Evolutionary conservation across 1,140 invertebrate species (phyloP), one percentile per base, ranked within the genome.

Genomic region (Ridgeia piscesae): DNA sequence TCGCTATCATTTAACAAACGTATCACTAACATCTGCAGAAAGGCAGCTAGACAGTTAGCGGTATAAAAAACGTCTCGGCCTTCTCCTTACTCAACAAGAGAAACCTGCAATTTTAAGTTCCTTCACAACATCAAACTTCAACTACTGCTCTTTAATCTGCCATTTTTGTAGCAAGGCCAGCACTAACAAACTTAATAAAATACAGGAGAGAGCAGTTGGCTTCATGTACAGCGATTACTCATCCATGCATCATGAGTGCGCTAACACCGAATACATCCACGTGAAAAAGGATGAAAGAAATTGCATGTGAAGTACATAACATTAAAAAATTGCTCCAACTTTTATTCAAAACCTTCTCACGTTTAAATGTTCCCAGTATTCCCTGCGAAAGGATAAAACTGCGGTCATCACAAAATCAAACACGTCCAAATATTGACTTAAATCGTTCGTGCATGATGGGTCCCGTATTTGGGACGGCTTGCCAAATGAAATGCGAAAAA

Each of bases 111-210:
- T 92, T n/a, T 92, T 89, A 11, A 8, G 42, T 8, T 91, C 34
- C 89, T 92, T 92, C 35, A 92, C 91, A 35, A n/a, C 35, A 89
- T 92, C 92, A 89, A 50, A 92, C 14, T 92, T 92, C 42, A 89
- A 89, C 88, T 92, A 89, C 88, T 92, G 92, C 48, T 31, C 92
- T 89, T 89, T 92, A 35, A 48, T 89, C 4, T 92, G 92, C 88
- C 77, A 92, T 89, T 92, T 92, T 92, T 92, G 92, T 92, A 88
- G 92, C 58, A 6, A n/a, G 21, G 58, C 88, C 31, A 89, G 89
- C 33, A 89, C 77, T 27, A 42, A 89, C 31, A 92, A 92, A 88
- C 33, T 92, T 34, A 88, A 92, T 42, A 50, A 48, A 34, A 35
- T 92, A 34, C 58, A 92, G 34, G 89, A 35, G 33, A 92, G 92